Base-by-base conservation (phyloP, 2,888 invertebrate species). In the Cryptophagus acutangulus region DNA sequence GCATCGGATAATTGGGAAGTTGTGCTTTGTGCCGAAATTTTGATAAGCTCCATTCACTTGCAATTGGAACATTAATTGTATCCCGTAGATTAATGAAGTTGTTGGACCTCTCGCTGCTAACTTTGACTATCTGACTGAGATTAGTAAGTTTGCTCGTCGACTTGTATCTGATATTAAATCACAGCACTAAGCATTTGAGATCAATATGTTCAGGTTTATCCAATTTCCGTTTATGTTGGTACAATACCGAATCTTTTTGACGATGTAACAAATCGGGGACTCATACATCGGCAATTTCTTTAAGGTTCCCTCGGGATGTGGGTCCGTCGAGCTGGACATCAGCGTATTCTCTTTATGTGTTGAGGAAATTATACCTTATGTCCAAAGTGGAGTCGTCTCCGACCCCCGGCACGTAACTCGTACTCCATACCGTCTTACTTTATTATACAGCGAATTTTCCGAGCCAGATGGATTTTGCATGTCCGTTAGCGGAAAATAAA, bases 211-310 rank as follows among this genome's bases (percentile, higher is more conserved):
- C n/a, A 20, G n/a, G n/a, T n/a, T n/a, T n/a, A n/a, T n/a, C n/a
- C n/a, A n/a, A n/a, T n/a, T n/a, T n/a, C n/a, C n/a, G n/a, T n/a
- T n/a, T n/a, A n/a, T n/a, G n/a, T n/a, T n/a, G n/a, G n/a, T n/a
- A n/a, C n/a, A n/a, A n/a, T n/a, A n/a, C n/a, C n/a, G n/a, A n/a
- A 48, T 49, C 52, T 55, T 58, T 58, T 55, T 58, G 60, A 61
- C 62, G 58, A 61, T 57, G 60, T 63, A 63, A 64, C 65, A 66
- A 66, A 66, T 66, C 63, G 65, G 61, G 26, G 60, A 57, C 61
- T 66, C 65, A 67, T 69, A 69, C 66, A 68, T 69, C 67, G 68
- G 65, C 67, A 66, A 69, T 69, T 69, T 69, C 68, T 69, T 66
- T 68, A 68, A 66, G 61, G 66, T 55, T 65, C 69, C 67, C 67